A percentile compares a stretch with the other conserved stretches of the same genome.
phyloP scores from a whole-genome alignment of 2,888 invertebrate genomes.

The Pomacea canaliculata region DNA sequence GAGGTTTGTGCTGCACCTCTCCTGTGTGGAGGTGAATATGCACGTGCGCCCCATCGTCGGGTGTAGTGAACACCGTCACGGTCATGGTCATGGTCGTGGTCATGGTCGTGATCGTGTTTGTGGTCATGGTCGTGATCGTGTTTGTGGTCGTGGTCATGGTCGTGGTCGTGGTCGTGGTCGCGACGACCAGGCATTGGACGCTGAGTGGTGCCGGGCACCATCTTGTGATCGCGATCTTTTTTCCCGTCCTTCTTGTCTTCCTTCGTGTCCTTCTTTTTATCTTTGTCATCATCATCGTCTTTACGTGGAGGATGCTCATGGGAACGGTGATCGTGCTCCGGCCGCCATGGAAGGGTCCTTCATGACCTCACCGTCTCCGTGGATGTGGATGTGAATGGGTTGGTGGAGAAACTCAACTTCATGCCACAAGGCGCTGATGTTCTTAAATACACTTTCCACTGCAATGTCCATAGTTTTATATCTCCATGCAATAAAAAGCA shows the following conservation, averaged over 20 bases:
- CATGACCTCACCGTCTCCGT: slow-evolving; percentile 16
- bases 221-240: not conserved
- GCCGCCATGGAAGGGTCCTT: not conserved
- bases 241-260: not conserved
- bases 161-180: not conserved
- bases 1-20: not conserved
- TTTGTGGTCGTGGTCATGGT: slow-evolving; percentile 2
- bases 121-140: not conserved
- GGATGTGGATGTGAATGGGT: slow-evolving; percentile 26
- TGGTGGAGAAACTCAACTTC: slow-evolving; percentile 20
- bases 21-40: slow-evolving; percentile 21
- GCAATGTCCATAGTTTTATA: not conserved
- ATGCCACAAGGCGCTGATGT: slow-evolving; percentile 21
- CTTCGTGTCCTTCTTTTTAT: not conserved
- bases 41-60: slow-evolving; percentile 8
- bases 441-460: slow-evolving; percentile 12
- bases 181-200: not conserved
- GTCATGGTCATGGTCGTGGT: slow-evolving; percentile 1
- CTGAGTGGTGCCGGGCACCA: not conserved
- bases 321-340: not conserved
- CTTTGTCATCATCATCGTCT: not conserved
- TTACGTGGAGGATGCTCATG: not conserved
- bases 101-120: not conserved
- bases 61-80: not conserved
- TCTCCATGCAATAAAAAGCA: not conserved